Conservation (phyloP, 2,888 invertebrate species). For the Drosophila macrospina region DNA sequence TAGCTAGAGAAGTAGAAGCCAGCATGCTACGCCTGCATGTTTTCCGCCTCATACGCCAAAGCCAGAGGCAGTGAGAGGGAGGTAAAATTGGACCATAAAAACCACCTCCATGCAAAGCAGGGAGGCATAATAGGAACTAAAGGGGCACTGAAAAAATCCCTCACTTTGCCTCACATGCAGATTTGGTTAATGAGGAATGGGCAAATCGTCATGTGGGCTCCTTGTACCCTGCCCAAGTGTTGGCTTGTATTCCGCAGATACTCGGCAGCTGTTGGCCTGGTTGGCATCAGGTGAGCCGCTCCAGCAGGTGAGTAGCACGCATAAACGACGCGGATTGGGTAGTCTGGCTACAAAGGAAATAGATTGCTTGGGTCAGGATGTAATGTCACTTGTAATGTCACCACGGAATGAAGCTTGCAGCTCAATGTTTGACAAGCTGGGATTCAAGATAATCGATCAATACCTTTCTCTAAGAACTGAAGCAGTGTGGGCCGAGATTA, state of each 20-base stretch:
- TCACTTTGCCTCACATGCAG: too few species aligned
- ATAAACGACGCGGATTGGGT: conserved; percentile 61
- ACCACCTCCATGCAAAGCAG: too few species aligned
- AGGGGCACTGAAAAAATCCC: too few species aligned
- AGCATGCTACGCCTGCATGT: too few species aligned
- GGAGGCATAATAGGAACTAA: too few species aligned
- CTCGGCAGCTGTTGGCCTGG: conserved; percentile 83
- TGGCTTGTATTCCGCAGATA: conserved; percentile 73
- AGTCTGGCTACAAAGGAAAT: conserved; percentile 45
- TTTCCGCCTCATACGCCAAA: too few species aligned
- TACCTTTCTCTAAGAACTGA: conserved; percentile 57
- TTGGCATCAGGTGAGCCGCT: conserved; percentile 79
- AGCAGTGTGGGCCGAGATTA: conserved; percentile 44
- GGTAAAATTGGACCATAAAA: too few species aligned
- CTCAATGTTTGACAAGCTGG: conserved; percentile 58
- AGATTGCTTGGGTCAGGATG: conserved; percentile 51
- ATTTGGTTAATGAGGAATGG: conserved; percentile 76
- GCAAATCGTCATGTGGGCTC: conserved; percentile 81
- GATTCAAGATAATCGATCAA: conserved; percentile 54
- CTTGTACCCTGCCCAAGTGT: conserved; percentile 76
- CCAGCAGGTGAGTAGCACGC: conserved; percentile 46
- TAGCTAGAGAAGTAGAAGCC: too few species aligned
- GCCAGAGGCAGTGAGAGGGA: too few species aligned
- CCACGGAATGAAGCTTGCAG: conserved; percentile 36
- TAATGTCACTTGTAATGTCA: conserved; percentile 54